Percentiles rank a stretch among this genome's conserved stretches.
Conservation (phyloP, 2,113 vertebrate species). For the Centropristis striata region DNA sequence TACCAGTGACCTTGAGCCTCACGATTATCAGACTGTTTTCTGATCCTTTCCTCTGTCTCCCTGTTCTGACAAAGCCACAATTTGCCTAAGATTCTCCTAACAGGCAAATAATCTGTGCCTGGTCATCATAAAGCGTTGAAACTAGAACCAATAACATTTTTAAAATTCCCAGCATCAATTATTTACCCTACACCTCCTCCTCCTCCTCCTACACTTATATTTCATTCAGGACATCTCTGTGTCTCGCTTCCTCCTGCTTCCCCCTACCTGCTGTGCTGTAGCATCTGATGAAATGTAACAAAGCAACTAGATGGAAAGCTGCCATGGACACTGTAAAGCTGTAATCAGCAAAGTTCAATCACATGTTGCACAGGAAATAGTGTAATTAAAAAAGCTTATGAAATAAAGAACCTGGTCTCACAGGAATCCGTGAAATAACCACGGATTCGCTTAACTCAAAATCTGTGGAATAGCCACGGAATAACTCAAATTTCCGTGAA, state of each 20-base stretch:
- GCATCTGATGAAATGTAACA: constrained; percentile 30
- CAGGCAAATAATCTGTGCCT: not conserved
- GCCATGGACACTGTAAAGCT: not conserved
- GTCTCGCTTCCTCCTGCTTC: constrained; percentile 3
- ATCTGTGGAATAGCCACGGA: too few relatives aligned
- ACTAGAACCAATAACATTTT: constrained; percentile 4
- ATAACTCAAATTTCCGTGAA: too few relatives aligned
- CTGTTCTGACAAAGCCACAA: constrained; percentile 27
- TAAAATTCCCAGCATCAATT: constrained; percentile 37
- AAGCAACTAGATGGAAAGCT: constrained; percentile 19
- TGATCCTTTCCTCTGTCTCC: not conserved
- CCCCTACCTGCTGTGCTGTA: not conserved
- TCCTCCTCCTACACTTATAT: constrained; percentile 20
- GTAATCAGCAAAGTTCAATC: constrained; percentile 39
- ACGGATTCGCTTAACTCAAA: too few relatives aligned
- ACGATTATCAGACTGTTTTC: constrained; percentile 10
- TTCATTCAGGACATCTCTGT: constrained; percentile 39
- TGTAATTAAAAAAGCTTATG: constrained; percentile 30
- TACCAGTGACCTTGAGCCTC: constrained; percentile 55
- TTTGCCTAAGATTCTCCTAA: not conserved
- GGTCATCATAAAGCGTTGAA: not conserved
- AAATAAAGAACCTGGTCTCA: too few relatives aligned
- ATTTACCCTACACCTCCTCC: constrained; percentile 34
- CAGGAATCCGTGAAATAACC: too few relatives aligned
- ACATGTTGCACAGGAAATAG: not conserved